Conservation (phyloP, 2,113 vertebrate species). For the Misgurnus anguillicaudatus region DNA sequence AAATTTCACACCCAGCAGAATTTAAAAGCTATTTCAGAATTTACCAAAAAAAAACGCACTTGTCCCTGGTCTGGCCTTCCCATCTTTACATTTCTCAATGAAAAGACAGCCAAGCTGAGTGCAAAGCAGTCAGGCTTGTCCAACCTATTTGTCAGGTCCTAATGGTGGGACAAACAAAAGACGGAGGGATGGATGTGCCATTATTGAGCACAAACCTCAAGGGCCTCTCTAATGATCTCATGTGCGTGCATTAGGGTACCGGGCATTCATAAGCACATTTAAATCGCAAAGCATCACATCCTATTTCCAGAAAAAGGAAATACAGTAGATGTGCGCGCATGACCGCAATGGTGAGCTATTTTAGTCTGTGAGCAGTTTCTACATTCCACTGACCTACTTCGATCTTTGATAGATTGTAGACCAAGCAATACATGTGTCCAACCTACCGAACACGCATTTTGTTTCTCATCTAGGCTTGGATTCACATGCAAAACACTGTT, state of each 20-base stretch:
- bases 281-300: background rate
- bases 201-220: background rate
- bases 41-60: too few relatives aligned
- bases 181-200: background rate
- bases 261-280: background rate
- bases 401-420: slow-evolving; percentile 49
- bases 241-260: background rate
- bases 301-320: slow-evolving; percentile 12
- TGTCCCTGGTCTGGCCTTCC: background rate
- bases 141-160: slow-evolving; percentile 24
- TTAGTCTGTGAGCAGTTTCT: slow-evolving; percentile 49
- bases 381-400: slow-evolving; percentile 61
- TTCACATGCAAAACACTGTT: background rate
- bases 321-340: slow-evolving; percentile 38
- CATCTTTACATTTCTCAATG: background rate
- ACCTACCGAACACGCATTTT: slow-evolving; percentile 1
- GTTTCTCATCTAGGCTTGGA: slow-evolving; percentile 1
- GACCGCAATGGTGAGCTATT: slow-evolving; percentile 55
- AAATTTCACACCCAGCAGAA: too few relatives aligned
- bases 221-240: background rate
- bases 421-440: slow-evolving; percentile 27
- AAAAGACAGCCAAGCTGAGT: slow-evolving; percentile 2
- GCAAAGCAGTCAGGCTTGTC: slow-evolving; percentile 2
- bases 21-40: too few relatives aligned
- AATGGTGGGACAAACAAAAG: slow-evolving; percentile 25